Evolutionary conservation across 2,797 vertebrate genomes (phyloP).

Genomic region (Periparus ater): DNA sequence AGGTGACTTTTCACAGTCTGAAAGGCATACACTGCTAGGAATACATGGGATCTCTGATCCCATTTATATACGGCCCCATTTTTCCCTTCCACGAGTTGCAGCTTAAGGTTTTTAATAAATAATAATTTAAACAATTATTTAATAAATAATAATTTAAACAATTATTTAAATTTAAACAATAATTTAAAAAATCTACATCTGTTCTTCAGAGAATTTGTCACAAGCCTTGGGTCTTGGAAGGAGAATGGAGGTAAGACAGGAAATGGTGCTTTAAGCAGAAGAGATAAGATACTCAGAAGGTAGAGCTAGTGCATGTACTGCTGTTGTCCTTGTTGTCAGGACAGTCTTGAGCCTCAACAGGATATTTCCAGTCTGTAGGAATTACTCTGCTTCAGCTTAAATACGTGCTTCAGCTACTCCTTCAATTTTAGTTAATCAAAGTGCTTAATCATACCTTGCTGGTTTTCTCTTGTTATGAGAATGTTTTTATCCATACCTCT

Average conservation of each 20-base stretch:
- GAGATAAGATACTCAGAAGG: not conserved
- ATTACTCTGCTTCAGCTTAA: not conserved
- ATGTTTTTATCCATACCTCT: not conserved
- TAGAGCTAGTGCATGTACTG: not conserved
- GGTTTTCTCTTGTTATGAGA: not conserved
- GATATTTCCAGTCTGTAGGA: not conserved
- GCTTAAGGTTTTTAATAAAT: not conserved
- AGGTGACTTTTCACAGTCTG: not conserved
- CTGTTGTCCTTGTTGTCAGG: not conserved
- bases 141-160: too few species aligned
- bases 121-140: too few species aligned
- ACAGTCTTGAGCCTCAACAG: not conserved
- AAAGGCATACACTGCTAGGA: not conserved
- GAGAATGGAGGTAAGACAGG: not conserved
- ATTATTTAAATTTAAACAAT: too few species aligned
- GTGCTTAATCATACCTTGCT: not conserved
- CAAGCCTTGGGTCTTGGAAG: not conserved
- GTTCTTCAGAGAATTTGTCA: not conserved
- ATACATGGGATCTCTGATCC: rapidly evolving
- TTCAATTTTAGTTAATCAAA: not conserved
- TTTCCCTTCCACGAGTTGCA: not conserved
- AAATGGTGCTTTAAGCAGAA: not conserved
- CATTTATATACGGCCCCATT: not conserved
- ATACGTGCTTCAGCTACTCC: not conserved
- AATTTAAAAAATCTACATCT: not conserved